phyloP scores from a whole-genome alignment of 2,888 invertebrate species.

The Lamproptera curius region DNA sequence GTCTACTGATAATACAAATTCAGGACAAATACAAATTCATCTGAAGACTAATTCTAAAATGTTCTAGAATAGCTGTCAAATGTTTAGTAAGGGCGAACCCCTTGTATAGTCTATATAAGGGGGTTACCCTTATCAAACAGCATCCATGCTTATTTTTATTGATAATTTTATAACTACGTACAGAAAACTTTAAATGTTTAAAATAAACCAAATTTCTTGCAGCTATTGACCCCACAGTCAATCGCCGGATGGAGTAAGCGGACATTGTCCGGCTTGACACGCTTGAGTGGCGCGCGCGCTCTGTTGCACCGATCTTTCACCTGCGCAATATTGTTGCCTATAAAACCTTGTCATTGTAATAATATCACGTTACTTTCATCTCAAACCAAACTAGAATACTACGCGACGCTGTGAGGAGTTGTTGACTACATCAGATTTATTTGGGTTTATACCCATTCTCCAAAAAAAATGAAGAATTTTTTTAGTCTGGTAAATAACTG shows the following conservation, averaged over 20 bases:
- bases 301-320: constrained; percentile 74
- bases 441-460: constrained; percentile 65
- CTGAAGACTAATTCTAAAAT: no score
- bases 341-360: constrained; percentile 75
- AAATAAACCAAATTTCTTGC: constrained; percentile 22
- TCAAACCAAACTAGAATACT: constrained; percentile 65
- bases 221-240: constrained; percentile 45
- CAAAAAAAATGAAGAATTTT: constrained; percentile 50
- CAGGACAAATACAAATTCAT: no score
- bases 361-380: constrained; percentile 74
- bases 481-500: constrained; percentile 53
- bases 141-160: no score
- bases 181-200: no score
- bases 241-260: constrained; percentile 66
- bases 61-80: no score
- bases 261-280: constrained; percentile 70
- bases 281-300: constrained; percentile 68
- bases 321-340: constrained; percentile 76
- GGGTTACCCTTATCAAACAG: no score
- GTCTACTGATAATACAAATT: no score
- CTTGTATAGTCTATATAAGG: no score
- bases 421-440: constrained; percentile 37
- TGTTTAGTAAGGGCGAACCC: no score
- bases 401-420: constrained; percentile 49
- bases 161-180: no score